phyloP scores from a whole-genome alignment of 2,888 invertebrate species.

The Idaea dimidiata region DNA sequence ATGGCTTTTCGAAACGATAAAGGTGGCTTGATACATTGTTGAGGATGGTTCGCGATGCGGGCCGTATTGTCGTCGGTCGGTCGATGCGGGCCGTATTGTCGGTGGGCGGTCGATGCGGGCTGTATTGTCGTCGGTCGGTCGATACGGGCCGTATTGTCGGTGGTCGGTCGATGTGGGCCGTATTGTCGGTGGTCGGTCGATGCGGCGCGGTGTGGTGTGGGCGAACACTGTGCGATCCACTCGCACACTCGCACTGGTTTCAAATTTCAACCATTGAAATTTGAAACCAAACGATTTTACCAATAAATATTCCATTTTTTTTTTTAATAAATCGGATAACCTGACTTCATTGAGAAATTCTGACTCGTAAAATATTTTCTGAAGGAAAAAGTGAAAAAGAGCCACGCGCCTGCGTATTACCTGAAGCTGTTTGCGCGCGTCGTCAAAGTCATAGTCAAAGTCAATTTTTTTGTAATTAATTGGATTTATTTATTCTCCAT shows the following conservation, averaged over 20 bases:
- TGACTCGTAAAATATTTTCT: neutral
- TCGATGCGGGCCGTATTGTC: too few relatives aligned
- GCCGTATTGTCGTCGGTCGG: too few relatives aligned
- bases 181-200: neutral
- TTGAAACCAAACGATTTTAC: neutral
- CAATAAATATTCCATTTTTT: neutral
- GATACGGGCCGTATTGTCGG: too few relatives aligned
- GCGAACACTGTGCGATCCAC: neutral
- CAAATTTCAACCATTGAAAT: neutral
- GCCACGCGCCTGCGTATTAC: neutral
- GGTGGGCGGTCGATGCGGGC: neutral
- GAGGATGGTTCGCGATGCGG: neutral
- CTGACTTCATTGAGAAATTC: neutral
- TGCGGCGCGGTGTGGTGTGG: neutral
- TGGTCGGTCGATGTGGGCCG: too few relatives aligned
- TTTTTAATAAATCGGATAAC: neutral
- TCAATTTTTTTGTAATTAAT: too few relatives aligned
- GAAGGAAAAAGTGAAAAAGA: neutral
- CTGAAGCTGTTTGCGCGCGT: neutral
- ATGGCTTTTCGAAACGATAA: slow-evolving; percentile 54
- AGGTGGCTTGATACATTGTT: slow-evolving; percentile 37
- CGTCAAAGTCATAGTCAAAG: too few relatives aligned
- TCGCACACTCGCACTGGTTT: neutral
- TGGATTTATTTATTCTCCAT: too few relatives aligned
- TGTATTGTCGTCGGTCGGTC: too few relatives aligned